Conservation (phyloP, 2,797 vertebrate genomes). For the Coregonus sp. region DNA sequence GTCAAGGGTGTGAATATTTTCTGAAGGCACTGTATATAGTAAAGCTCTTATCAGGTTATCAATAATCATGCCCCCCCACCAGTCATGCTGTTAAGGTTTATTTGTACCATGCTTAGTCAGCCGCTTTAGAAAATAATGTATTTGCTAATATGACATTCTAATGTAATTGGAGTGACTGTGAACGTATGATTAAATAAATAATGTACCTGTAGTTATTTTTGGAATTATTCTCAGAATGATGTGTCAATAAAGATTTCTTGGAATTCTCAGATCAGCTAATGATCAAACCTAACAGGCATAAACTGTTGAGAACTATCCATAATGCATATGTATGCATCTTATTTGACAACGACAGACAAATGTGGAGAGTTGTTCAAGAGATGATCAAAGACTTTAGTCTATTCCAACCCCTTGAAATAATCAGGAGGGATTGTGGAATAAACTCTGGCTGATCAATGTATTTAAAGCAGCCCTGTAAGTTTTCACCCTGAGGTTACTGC, state of each 20-base stretch:
- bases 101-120: constrained; percentile 24
- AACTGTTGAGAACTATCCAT: constrained; percentile 2
- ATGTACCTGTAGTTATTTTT: constrained; percentile 11
- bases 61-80: background rate
- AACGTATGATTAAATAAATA: constrained; percentile 37
- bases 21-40: background rate
- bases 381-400: constrained; percentile 32
- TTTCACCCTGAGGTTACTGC: constrained; percentile 39
- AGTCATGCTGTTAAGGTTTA: constrained; percentile 19
- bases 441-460: constrained; percentile 36
- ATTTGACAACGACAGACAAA: constrained; percentile 31
- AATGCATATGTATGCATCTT: background rate
- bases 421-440: constrained; percentile 33
- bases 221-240: background rate
- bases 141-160: constrained; percentile 31
- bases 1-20: too few species aligned
- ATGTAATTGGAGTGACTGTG: constrained; percentile 33
- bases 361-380: constrained; percentile 17
- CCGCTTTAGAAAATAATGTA: constrained; percentile 36
- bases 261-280: background rate
- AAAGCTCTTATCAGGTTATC: constrained; percentile 9
- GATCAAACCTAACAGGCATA: constrained; percentile 10
- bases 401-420: constrained; percentile 26
- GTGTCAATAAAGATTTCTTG: background rate
- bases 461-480: constrained; percentile 38